These are phyloP conservation scores for Keiferia lycopersicella DNA, from an alignment of 2,888 invertebrate species.

Conservation along the genomic window DNA sequence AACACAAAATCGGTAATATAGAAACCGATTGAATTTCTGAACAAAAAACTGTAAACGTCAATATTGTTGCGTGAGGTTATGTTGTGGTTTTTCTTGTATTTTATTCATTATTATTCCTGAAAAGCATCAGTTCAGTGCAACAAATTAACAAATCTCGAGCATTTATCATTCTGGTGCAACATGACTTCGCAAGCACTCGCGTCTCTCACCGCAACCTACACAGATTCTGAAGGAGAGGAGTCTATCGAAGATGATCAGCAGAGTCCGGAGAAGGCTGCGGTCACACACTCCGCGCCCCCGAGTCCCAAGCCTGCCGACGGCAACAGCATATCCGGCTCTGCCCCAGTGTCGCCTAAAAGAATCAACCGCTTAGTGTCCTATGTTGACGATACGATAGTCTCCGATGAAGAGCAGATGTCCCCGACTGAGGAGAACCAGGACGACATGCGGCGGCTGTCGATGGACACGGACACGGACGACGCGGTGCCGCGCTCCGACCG, in stretches of 20 bases:
- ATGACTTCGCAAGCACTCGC: constrained; percentile 86
- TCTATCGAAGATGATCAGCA: constrained; percentile 83
- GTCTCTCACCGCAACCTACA: constrained; percentile 93
- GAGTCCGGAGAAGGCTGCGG: constrained; percentile 66
- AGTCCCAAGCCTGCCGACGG: constrained; percentile 57
- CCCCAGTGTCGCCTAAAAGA: constrained; percentile 72
- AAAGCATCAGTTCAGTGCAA: background rate
- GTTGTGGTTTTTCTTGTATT: background rate
- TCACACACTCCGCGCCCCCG: constrained; percentile 60
- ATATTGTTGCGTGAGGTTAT: background rate
- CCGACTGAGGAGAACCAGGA: constrained; percentile 67
- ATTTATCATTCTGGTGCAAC: background rate
- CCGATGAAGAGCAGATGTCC: constrained; percentile 85
- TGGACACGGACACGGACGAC: constrained; percentile 75
- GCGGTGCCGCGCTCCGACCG: constrained; percentile 67
- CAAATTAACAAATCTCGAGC: too few relatives aligned
- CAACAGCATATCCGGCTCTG: constrained; percentile 61
- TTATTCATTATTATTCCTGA: background rate
- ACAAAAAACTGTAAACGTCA: constrained; percentile 6
- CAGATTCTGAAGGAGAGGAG: constrained; percentile 95
- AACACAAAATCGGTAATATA: background rate
- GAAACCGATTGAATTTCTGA: background rate
- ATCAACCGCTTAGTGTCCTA: constrained; percentile 82
- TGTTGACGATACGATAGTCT: constrained; percentile 87
- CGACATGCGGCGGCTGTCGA: constrained; percentile 74